Conservation (phyloP, 2,888 invertebrate species). For the Lithosia quadra region DNA sequence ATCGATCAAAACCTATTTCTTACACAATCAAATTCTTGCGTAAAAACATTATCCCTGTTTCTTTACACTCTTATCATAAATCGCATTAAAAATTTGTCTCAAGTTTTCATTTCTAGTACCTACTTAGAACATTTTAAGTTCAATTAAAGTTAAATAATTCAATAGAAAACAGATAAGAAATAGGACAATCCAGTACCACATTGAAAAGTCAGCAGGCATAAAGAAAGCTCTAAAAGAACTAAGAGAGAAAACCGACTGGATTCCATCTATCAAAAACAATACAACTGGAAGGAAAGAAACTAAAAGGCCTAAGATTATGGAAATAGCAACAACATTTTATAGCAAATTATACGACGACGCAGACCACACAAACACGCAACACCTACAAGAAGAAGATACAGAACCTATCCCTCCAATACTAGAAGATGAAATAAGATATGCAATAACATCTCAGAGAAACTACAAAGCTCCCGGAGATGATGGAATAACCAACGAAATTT, state of each 20-base stretch:
- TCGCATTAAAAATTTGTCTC: no score
- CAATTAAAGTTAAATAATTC: no score
- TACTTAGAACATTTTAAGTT: no score
- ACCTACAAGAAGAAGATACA: no score
- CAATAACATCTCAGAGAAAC: neutral
- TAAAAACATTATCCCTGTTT: no score
- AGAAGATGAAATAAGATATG: neutral
- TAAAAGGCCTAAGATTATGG: conserved; percentile 12
- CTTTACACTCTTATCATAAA: no score
- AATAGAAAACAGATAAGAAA: conserved; percentile 19
- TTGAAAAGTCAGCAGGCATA: conserved; percentile 22
- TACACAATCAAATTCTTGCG: no score
- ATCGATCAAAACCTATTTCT: no score
- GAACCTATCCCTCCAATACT: neutral
- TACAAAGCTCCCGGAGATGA: conserved; percentile 15
- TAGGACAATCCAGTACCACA: conserved; percentile 17
- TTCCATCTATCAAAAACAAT: conserved; percentile 10
- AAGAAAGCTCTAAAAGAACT: conserved; percentile 25
- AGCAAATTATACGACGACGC: conserved; percentile 14
- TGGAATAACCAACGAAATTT: conserved; percentile 17
- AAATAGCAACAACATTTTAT: no score
- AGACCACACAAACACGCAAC: conserved; percentile 1
- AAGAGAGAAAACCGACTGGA: conserved; percentile 13
- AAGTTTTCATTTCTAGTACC: no score
- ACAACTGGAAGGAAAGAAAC: conserved; percentile 3